These are phyloP conservation scores for Orthosia gothica DNA, from an alignment of 2,888 invertebrate species.

Conservation along the genomic window DNA sequence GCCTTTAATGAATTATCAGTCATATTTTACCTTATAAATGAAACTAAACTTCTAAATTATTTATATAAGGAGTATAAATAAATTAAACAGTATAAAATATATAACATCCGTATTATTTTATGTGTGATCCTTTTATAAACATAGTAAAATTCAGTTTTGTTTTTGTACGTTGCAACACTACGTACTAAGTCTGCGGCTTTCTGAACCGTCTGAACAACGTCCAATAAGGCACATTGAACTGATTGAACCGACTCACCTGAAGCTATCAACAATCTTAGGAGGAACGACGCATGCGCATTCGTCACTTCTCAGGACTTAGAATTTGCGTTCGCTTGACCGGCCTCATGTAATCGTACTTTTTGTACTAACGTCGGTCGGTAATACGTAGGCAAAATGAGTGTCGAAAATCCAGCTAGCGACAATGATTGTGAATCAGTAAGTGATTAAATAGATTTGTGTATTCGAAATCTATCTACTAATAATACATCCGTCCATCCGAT, in stretches of 20 bases:
- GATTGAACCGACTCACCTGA: slow-evolving; percentile 80
- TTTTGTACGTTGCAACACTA: too few relatives aligned
- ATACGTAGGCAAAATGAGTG: slow-evolving; percentile 93
- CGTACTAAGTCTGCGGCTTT: too few relatives aligned
- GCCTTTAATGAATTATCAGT: too few relatives aligned
- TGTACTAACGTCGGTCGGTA: slow-evolving; percentile 81
- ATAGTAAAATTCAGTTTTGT: too few relatives aligned
- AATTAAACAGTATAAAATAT: too few relatives aligned
- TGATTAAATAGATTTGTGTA: slow-evolving; percentile 79
- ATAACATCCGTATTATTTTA: too few relatives aligned
- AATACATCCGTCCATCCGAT: slow-evolving; percentile 56
- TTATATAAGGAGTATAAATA: too few relatives aligned
- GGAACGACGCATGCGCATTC: slow-evolving; percentile 92
- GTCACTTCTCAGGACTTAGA: slow-evolving; percentile 92
- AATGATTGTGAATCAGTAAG: slow-evolving; percentile 92
- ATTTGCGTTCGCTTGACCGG: slow-evolving; percentile 81
- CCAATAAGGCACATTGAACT: slow-evolving; percentile 76
- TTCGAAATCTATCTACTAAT: slow-evolving; percentile 62
- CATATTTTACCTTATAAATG: too few relatives aligned
- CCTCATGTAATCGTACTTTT: slow-evolving; percentile 83
- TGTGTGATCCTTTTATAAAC: too few relatives aligned
- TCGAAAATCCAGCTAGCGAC: slow-evolving; percentile 92
- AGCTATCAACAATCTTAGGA: slow-evolving; percentile 73
- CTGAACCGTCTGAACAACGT: slow-evolving; percentile 62
- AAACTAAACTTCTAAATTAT: too few relatives aligned